Conservation (phyloP, 2,797 vertebrate species). For the Setipinna tenuifilis region DNA sequence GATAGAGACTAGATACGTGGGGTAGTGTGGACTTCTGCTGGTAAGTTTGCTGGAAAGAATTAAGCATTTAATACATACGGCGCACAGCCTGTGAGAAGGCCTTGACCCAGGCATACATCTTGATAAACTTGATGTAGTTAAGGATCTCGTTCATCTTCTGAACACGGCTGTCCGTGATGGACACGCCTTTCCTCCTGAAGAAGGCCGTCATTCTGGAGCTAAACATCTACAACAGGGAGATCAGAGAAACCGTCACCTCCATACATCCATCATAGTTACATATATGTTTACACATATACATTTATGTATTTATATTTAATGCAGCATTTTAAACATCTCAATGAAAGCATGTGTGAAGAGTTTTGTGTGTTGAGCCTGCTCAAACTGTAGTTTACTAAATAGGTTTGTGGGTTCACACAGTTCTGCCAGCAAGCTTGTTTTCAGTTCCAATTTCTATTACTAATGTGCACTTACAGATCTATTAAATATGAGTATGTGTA, state of each 20-base stretch:
- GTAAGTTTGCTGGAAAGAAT: background rate
- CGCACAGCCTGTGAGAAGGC: conserved; percentile 87
- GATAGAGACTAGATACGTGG: background rate
- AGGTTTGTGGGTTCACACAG: too few relatives aligned
- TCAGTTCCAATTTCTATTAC: too few relatives aligned
- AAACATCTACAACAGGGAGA: conserved; percentile 81
- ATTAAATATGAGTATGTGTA: background rate
- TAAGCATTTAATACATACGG: conserved; percentile 74
- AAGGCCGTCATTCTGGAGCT: conserved; percentile 88
- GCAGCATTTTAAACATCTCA: background rate
- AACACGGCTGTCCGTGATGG: conserved; percentile 87
- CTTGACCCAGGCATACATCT: conserved; percentile 96
- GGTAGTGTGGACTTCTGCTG: background rate
- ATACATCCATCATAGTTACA: background rate
- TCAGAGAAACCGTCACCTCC: background rate
- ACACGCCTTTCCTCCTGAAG: conserved; percentile 87
- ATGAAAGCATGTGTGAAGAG: background rate
- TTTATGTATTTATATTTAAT: background rate
- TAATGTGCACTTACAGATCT: background rate
- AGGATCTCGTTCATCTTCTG: conserved; percentile 97
- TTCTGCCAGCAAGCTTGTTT: background rate
- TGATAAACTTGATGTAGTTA: conserved; percentile 92
- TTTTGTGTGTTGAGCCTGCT: too few relatives aligned
- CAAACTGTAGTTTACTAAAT: too few relatives aligned
- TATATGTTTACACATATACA: background rate